Percentiles rank a stretch among this genome's conserved stretches.
phyloP scores from a whole-genome alignment of 2,113 vertebrate species.

The Agapornis roseicollis region DNA sequence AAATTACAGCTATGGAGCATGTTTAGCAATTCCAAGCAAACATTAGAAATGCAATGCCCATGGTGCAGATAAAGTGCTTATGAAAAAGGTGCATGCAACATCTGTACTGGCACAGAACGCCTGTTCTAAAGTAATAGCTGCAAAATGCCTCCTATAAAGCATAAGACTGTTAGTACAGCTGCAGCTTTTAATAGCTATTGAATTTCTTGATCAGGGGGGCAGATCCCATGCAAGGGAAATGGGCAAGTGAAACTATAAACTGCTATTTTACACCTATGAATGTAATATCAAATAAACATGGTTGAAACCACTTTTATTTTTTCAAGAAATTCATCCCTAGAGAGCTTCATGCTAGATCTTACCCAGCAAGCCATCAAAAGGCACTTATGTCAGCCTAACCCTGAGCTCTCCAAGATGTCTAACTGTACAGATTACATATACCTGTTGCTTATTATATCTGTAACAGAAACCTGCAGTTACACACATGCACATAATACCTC shows the following conservation, averaged over 20 bases:
- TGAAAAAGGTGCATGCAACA: slow-evolving; percentile 44
- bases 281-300: slow-evolving; percentile 60
- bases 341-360: not conserved
- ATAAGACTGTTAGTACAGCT: slow-evolving; percentile 63
- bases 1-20: slow-evolving; percentile 28
- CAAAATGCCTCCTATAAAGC: slow-evolving; percentile 58
- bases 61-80: slow-evolving; percentile 53
- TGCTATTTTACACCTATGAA: slow-evolving; percentile 66
- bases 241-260: slow-evolving; percentile 65
- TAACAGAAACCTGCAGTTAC: not conserved
- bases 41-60: slow-evolving; percentile 52
- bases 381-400: slow-evolving; percentile 50
- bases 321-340: slow-evolving; percentile 36
- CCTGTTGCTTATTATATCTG: not conserved
- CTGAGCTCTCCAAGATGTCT: not conserved
- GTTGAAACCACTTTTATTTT: slow-evolving; percentile 23
- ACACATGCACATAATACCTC: not conserved
- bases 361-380: slow-evolving; percentile 48
- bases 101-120: slow-evolving; percentile 42
- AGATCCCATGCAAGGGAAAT: slow-evolving; percentile 57
- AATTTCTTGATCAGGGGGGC: slow-evolving; percentile 56
- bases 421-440: not conserved
- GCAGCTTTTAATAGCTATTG: slow-evolving; percentile 64
- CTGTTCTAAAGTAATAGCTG: slow-evolving; percentile 49
- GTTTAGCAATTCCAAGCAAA: slow-evolving; percentile 41